Evolutionary conservation across 2,797 vertebrate genomes (phyloP), one percentile per base, ranked within the genome.

Genomic region (Poeciliopsis turneri): DNA sequence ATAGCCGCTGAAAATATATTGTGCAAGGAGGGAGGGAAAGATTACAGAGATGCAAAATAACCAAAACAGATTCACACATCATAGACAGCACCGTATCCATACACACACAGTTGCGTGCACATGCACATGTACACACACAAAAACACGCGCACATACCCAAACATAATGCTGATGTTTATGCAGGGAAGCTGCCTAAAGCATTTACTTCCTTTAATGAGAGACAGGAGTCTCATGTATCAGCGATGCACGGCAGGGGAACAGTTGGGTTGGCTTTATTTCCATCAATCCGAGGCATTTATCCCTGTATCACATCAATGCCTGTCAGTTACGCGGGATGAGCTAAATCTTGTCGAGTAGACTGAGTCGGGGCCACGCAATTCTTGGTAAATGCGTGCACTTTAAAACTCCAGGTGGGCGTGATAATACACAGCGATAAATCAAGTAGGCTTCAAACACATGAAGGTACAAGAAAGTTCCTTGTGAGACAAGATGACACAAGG

Each of bases 161-260:
- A 81, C 86, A 81, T 80, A 86, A 83, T 86, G 78, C 74, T 77
- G 78, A 86, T 82, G 82, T 82, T 88, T 87, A 88, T 81, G 88
- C 85, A 88, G 84, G 75, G 84, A 92, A 82, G 90, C 88, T 71
- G 93, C 93, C 92, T 92, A 86, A 87, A 94, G 93, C 93, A 85
- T 93, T 92, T 93, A 93, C 91, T 91, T 92, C 87, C 90, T 94
- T 91, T 95, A 95, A 96, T 94, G 94, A 96, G 95, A 93, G 93
- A 93, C 91, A 92, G 74, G 89, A 94, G 93, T 91, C 92, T 92
- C 90, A 93, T 93, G 93, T 93, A 93, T 94, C 94, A 92, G 90
- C 83, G 88, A 91, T 90, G 92, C 93, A 92, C 91, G 90, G 90
- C 89, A 90, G 90, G 93, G 87, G 91, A 93, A 95, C 90, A 94